A percentile compares a stretch with the other conserved stretches of the same genome.
These are phyloP conservation scores for Mayetiola destructor DNA, from an alignment of 2,888 invertebrate species.

Conservation along the genomic window DNA sequence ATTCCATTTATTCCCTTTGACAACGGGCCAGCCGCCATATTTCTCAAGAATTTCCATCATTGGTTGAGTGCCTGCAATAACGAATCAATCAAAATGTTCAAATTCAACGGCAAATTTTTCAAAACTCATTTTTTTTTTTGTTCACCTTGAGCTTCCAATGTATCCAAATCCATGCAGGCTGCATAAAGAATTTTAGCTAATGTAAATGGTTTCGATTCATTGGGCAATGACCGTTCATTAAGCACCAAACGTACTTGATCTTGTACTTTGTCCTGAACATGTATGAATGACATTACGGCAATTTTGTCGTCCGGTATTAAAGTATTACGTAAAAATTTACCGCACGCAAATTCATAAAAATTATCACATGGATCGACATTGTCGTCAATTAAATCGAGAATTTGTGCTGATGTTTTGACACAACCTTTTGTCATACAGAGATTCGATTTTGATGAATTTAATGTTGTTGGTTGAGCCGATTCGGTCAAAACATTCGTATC, in stretches of 20 bases:
- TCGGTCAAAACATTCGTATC: too few species aligned
- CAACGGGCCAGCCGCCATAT: conserved; percentile 41
- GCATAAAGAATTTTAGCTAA: background rate
- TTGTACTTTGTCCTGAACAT: background rate
- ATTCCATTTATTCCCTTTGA: conserved; percentile 29
- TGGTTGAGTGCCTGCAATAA: conserved; percentile 25
- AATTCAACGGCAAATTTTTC: background rate
- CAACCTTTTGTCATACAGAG: conserved; percentile 60
- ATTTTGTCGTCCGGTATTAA: conserved; percentile 74
- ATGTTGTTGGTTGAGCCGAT: too few species aligned
- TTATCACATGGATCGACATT: conserved; percentile 64
- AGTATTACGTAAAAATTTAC: conserved; percentile 70
- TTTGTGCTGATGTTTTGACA: conserved; percentile 54
- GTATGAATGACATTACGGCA: background rate
- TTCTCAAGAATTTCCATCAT: conserved; percentile 27
- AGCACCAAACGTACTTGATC: background rate
- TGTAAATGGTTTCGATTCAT: background rate
- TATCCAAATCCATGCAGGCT: background rate
- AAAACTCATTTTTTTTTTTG: background rate
- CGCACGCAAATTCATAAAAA: conserved; percentile 57
- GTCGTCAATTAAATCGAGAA: conserved; percentile 55
- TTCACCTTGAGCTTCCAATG: conserved; percentile 23
- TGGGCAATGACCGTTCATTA: background rate
- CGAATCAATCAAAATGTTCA: background rate
- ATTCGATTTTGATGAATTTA: too few species aligned